phyloP scores from a whole-genome alignment of 2,888 invertebrate genomes.

The Apodemia hepburni region DNA sequence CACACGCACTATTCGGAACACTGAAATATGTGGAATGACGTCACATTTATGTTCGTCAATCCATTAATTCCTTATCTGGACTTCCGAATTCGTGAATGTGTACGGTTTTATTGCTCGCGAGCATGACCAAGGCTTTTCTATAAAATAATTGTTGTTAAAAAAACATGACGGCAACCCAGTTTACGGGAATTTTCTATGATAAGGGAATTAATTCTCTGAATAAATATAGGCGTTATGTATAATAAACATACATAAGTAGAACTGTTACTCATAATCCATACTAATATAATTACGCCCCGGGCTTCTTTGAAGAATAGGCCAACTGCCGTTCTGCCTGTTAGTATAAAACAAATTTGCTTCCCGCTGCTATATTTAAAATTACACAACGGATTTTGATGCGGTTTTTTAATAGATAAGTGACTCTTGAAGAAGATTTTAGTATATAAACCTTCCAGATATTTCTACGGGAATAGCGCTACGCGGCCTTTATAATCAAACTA shows the following conservation, averaged over 20 bases:
- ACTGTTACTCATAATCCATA: neutral
- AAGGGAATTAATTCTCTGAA: neutral
- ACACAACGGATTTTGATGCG: no score
- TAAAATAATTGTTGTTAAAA: conserved; percentile 14
- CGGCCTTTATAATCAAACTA: no score
- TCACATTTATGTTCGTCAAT: conserved; percentile 78
- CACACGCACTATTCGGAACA: conserved; percentile 57
- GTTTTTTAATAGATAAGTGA: no score
- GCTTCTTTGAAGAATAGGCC: no score
- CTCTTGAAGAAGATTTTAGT: no score
- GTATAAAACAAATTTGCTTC: no score
- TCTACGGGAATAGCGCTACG: no score
- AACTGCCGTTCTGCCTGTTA: no score
- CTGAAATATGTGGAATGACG: conserved; percentile 77
- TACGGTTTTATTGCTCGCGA: conserved; percentile 58
- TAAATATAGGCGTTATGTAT: neutral
- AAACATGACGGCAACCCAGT: conserved; percentile 1
- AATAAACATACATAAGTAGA: neutral
- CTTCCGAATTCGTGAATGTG: conserved; percentile 73
- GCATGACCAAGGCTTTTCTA: conserved; percentile 53
- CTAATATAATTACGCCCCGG: no score
- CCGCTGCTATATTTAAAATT: no score
- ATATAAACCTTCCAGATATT: no score
- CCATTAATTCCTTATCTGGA: conserved; percentile 76
- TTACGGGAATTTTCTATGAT: neutral